phyloP scores from a whole-genome alignment of 2,113 vertebrate genomes.

The Malurus melanocephalus region DNA sequence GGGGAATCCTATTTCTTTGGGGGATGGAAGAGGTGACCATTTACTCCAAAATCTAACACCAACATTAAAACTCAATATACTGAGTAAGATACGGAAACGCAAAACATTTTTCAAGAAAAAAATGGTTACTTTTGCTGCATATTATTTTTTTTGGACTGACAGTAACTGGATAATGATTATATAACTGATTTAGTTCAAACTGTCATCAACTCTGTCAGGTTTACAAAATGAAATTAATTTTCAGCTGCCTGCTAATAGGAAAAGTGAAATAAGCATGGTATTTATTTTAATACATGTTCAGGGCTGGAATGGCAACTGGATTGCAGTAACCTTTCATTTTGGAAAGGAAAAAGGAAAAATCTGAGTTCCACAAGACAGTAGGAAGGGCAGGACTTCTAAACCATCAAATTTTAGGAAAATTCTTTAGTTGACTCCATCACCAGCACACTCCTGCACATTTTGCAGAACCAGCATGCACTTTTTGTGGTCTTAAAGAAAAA shows the following conservation, averaged over 20 bases:
- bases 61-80: background rate
- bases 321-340: background rate
- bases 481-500: background rate
- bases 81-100: background rate
- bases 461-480: background rate
- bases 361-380: background rate
- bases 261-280: background rate
- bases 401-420: background rate
- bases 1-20: background rate
- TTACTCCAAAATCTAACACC: background rate
- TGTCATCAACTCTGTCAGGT: background rate
- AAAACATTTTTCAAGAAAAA: background rate
- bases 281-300: background rate
- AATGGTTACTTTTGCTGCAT: background rate
- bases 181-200: background rate
- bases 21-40: background rate
- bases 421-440: background rate
- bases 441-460: fast-evolving
- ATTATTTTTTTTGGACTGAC: background rate
- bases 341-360: background rate
- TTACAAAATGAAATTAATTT: background rate
- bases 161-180: background rate
- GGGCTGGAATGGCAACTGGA: background rate
- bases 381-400: background rate
- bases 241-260: background rate